Evolutionary conservation across 1,140 invertebrate genomes (phyloP).

Genomic region (Bombus waltoni): DNA sequence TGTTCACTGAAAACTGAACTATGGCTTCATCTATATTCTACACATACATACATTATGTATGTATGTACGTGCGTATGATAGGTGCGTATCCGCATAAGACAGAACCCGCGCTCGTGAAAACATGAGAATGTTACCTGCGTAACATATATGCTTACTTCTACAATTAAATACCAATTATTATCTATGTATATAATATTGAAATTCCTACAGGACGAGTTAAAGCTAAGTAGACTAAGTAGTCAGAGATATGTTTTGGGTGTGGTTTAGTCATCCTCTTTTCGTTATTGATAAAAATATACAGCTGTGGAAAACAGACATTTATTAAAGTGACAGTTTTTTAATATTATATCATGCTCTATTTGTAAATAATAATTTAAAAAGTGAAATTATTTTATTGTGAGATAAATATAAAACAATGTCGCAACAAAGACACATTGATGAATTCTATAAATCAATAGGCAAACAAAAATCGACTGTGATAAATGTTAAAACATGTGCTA

Average conservation of each 20-base stretch:
- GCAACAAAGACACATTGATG: constrained; percentile 41
- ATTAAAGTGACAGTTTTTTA: neutral
- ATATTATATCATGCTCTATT: neutral
- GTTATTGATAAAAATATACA: neutral
- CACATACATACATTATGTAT: too few relatives aligned
- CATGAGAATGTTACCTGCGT: neutral
- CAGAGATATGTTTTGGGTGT: too few relatives aligned
- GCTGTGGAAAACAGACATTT: neutral
- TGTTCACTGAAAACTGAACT: neutral
- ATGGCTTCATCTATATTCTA: too few relatives aligned
- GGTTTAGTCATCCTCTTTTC: neutral
- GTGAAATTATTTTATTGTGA: neutral
- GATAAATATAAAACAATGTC: neutral
- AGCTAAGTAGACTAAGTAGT: too few relatives aligned
- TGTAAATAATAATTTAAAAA: neutral
- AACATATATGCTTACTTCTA: neutral
- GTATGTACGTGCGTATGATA: too few relatives aligned
- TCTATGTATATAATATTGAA: too few relatives aligned
- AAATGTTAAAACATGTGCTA: neutral
- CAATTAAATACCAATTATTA: rapidly evolving
- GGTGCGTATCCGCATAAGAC: too few relatives aligned
- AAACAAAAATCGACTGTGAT: neutral
- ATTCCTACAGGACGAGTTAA: too few relatives aligned
- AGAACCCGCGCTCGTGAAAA: too few relatives aligned
- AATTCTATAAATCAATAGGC: constrained; percentile 35